These are phyloP conservation scores for Epizoanthus fatuus DNA, from an alignment of 92 coral and sea anemone genomes.

Conservation along the genomic window DNA sequence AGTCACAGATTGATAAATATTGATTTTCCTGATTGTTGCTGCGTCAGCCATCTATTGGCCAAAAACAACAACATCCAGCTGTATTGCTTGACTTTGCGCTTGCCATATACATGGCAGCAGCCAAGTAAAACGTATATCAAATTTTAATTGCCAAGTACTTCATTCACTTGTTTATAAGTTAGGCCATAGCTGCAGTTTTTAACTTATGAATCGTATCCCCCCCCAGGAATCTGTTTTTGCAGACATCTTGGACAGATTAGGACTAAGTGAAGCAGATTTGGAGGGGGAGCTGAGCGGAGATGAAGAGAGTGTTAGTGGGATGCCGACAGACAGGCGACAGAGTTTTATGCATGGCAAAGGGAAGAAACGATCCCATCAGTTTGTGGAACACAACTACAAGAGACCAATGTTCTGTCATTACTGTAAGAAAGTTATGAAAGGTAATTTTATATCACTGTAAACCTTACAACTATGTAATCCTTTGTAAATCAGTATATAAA, in stretches of 20 bases:
- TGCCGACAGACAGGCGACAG: constrained; percentile 79
- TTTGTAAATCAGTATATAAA: too few species aligned
- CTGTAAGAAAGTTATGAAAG: constrained; percentile 92
- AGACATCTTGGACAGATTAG: constrained; percentile 85
- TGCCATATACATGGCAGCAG: background rate
- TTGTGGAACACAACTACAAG: constrained; percentile 83
- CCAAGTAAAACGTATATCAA: too few species aligned
- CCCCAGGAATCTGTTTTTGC: constrained; percentile 80
- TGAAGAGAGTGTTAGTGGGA: constrained; percentile 74
- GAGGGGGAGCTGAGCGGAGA: constrained; percentile 83
- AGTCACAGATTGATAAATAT: too few species aligned
- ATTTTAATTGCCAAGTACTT: background rate
- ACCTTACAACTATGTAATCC: background rate
- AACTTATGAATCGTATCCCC: background rate
- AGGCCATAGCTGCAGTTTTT: too few species aligned
- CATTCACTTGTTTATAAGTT: background rate
- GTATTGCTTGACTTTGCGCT: too few species aligned
- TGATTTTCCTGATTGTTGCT: too few species aligned
- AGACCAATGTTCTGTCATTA: constrained; percentile 91
- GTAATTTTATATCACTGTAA: constrained; percentile 31
- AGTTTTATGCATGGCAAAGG: constrained; percentile 70
- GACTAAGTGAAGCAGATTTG: constrained; percentile 80
- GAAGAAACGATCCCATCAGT: constrained; percentile 89
- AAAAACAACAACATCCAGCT: too few species aligned
- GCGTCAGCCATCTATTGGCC: too few species aligned